Evolutionary conservation across 2,888 invertebrate species (phyloP), one percentile per base, ranked within the genome.

Genomic region (Hofmannophila pseudospretella): DNA sequence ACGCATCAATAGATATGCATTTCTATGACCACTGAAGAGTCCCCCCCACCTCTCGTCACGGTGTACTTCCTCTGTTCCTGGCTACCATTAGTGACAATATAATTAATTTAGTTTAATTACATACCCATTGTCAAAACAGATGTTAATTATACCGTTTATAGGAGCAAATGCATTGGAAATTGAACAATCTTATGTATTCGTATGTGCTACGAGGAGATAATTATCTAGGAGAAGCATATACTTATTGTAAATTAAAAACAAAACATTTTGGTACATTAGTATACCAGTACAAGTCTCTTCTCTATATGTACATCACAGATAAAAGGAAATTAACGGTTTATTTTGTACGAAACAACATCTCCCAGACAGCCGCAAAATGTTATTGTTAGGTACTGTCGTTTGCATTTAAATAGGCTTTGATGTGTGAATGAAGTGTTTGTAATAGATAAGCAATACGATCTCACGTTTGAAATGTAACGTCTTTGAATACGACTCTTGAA

Each of bases 331-430:
- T 39, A 50, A 36, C 44, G 55, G 67, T 63, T 68, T 67, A 62
- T 63, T 54, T 63, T 58, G 60, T 48, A 42, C 48, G 46, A 54
- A 54, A 59, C 55, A 56, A 49, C 53, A 54, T 58, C 54, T 60
- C 42, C 16, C 38, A 49, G 54, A 56, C 46, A 45, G 50, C 53
- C 49, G 33, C 51, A 40, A 54, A 50, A 40, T 61, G 70, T 71
- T 71, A 62, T 77, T 72, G 16, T 62, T 66, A n/a, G n/a, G n/a
- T n/a, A 58, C 58, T 63, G 57, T 61, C 56, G 59, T 49, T 54
- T 58, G 59, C 67, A 69, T 78, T 75, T 72, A 75, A 74, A 74
- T 68, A 58, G 62, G 45, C 66, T 79, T 80, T 80, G 81, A 80
- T 75, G 71, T 78, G 55, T 58, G 51, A 57, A 67, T 57, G 54